These are phyloP conservation scores for Theodoxus fluviatilis DNA, from an alignment of 2,888 invertebrate species.

Conservation along the genomic window DNA sequence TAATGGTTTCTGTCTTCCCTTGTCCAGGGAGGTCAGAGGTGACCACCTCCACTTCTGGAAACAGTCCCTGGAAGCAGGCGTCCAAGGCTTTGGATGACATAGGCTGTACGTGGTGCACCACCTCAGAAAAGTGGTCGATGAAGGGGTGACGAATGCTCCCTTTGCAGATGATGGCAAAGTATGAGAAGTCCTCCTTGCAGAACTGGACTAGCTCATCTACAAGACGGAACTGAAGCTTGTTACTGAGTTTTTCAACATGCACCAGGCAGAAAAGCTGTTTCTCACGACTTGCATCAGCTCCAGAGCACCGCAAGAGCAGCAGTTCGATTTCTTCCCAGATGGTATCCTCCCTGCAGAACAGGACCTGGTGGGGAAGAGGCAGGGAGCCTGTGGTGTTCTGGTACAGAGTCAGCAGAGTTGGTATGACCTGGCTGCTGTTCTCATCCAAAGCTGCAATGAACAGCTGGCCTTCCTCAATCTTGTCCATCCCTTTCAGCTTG, in stretches of 20 bases:
- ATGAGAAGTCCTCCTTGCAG: constrained; percentile 18
- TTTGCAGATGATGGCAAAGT: constrained; percentile 38
- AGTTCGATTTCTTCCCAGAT: constrained; percentile 38
- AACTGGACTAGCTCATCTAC: constrained; percentile 34
- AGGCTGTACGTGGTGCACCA: constrained; percentile 18
- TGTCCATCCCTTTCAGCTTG: constrained; percentile 25
- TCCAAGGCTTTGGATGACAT: constrained; percentile 18
- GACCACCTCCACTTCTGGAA: constrained; percentile 30
- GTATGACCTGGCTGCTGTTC: constrained; percentile 35
- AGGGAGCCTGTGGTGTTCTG: constrained; percentile 35
- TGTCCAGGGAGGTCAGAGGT: constrained; percentile 41
- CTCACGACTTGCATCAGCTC: no score
- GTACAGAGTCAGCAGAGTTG: constrained; percentile 39
- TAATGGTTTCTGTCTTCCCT: constrained; percentile 39
- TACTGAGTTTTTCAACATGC: constrained; percentile 39
- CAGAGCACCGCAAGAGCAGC: constrained; percentile 36
- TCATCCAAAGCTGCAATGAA: constrained; percentile 37
- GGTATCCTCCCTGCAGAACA: constrained; percentile 40
- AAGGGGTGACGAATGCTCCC: constrained; percentile 40
- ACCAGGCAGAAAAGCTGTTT: constrained; percentile 37
- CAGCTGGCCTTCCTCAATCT: constrained; percentile 33
- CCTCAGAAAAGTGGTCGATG: constrained; percentile 31
- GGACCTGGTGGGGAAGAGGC: constrained; percentile 40
- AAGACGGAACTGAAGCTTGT: constrained; percentile 38
- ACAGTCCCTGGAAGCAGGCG: constrained; percentile 17